Base-by-base conservation (phyloP, 1,140 invertebrate genomes). In the Drosophila virilis region DNA sequence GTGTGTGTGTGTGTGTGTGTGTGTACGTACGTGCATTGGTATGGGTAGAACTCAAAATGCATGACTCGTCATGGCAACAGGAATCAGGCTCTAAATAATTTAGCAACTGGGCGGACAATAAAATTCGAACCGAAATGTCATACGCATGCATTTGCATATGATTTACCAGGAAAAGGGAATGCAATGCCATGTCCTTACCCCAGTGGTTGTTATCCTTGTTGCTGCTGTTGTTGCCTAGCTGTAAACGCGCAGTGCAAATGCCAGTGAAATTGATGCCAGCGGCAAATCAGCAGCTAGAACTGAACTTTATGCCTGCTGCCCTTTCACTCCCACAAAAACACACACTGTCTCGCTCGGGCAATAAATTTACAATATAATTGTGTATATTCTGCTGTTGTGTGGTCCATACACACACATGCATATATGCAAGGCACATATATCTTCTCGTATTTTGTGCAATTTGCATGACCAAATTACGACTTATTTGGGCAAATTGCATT, bases 51-150 rank as follows among this genome's bases (percentile, higher is more conserved):
- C 71, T 73, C 82, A 85, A 85, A 85, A 85, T 86, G 82, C 82
- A 86, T 70, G 81, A 78, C 74, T 82, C 60, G 60, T 61, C 82
- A 76, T 79, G 72, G 83, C 77, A 83, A 45, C 84, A 80, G 84
- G 84, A 88, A 88, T 83, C 83, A 83, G 80, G 84, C 83, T 89
- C 83, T 88, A 88, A 88, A 89, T 88, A 88, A 89, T 88, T 88
- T 88, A 88, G 79, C 80, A 88, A 88, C 79, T 66, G 58, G 79
- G 83, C 83, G 77, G 80, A 89, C 83, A 88, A 88, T 88, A 89
- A 88, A 88, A 88, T 89, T 88, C 84, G 77, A 83, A 86, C 84
- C 67, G 76, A 89, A 88, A 88, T 88, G 83, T 88, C 83, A 88
- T 88, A 88, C 84, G 83, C 79, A 88, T 88, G 84, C 79, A 88